A percentile compares a stretch with the other conserved stretches of the same genome.
Evolutionary conservation across 2,113 vertebrate genomes (phyloP).

Genomic region (Picathartes gymnocephalus): DNA sequence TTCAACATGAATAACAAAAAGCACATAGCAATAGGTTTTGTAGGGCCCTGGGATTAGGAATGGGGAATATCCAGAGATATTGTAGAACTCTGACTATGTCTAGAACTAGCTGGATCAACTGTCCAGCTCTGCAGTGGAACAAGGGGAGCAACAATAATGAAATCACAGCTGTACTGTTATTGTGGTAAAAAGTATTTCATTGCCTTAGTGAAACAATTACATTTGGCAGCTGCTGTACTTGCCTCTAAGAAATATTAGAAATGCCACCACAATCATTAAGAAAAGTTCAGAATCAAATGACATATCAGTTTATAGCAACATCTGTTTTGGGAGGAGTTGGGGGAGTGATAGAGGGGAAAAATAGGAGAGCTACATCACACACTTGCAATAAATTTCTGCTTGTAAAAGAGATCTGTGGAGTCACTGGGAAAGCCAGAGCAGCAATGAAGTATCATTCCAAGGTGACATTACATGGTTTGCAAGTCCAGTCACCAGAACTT

Average conservation of each 20-base stretch:
- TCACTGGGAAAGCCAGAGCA: not conserved
- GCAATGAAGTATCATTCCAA: not conserved
- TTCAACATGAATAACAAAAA: not conserved
- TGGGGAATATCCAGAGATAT: not conserved
- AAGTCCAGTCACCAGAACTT: too few relatives aligned
- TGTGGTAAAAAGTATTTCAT: not conserved
- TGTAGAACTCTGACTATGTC: not conserved
- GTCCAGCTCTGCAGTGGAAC: not conserved
- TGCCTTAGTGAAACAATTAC: not conserved
- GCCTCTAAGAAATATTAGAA: slow-evolving; percentile 42
- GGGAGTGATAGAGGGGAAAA: not conserved
- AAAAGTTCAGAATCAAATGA: slow-evolving; percentile 37
- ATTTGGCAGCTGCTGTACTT: not conserved
- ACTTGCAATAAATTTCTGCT: not conserved
- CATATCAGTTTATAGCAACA: not conserved
- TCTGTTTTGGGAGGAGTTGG: not conserved
- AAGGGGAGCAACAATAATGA: not conserved
- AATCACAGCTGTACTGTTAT: not conserved
- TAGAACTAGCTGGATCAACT: not conserved
- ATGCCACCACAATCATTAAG: slow-evolving; percentile 14
- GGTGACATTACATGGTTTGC: not conserved
- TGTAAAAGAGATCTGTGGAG: not conserved
- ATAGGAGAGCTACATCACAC: not conserved
- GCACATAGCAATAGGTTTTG: not conserved
- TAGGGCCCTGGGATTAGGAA: not conserved